phyloP scores from a whole-genome alignment of 1,140 invertebrate genomes.

The Brachionus rubens region DNA sequence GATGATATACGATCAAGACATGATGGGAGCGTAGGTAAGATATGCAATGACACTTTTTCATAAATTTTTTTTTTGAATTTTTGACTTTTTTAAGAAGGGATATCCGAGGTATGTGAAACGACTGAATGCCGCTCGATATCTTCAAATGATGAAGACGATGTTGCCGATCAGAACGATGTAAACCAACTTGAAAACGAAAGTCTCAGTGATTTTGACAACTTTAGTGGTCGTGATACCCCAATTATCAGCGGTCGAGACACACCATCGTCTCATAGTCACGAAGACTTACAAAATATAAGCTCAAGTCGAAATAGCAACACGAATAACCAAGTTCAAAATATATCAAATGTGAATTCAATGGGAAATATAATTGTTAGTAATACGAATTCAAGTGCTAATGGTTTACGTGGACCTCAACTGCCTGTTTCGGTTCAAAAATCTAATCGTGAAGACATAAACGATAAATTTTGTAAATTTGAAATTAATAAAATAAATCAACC shows the following conservation, averaged over 20 bases:
- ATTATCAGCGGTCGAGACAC: conserved; percentile 85
- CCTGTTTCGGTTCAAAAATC: conserved; percentile 69
- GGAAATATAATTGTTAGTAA: not conserved
- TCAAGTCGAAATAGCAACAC: conserved; percentile 30
- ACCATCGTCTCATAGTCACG: conserved; percentile 74
- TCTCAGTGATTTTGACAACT: conserved; percentile 84
- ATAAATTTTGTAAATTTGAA: conserved; percentile 98
- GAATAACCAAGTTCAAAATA: not conserved
- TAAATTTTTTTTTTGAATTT: not conserved
- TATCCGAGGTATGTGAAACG: conserved; percentile 72
- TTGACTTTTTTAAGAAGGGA: conserved; percentile 70
- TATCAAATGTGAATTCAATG: not conserved
- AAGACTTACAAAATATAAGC: conserved; percentile 16
- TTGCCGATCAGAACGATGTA: conserved; percentile 72
- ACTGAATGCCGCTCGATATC: conserved; percentile 89
- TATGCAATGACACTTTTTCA: not conserved
- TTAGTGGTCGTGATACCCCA: conserved; percentile 79
- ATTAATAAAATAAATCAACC: conserved; percentile 62
- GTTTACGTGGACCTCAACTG: conserved; percentile 60
- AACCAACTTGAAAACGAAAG: conserved; percentile 76
- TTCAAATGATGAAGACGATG: conserved; percentile 72
- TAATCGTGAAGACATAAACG: conserved; percentile 77
- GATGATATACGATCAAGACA: conserved; percentile 40
- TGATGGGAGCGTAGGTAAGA: conserved; percentile 44
- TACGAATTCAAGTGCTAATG: conserved; percentile 60